Percentiles rank a stretch among this genome's conserved stretches.
These are phyloP conservation scores for Hypanus sabinus DNA, from an alignment of 2,113 vertebrate species.

Conservation along the genomic window DNA sequence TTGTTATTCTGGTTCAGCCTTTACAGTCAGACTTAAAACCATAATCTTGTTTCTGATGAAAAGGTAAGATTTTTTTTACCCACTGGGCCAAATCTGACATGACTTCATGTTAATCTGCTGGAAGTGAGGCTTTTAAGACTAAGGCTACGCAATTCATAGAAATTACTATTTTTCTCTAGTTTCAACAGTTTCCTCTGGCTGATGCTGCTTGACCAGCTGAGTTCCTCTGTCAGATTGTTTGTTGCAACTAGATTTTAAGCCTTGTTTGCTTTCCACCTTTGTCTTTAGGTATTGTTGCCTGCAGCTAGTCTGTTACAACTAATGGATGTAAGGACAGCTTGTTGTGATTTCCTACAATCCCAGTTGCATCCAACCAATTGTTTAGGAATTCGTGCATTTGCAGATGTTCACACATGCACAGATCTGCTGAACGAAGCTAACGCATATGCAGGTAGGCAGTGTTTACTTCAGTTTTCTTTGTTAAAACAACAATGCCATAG, in stretches of 20 bases:
- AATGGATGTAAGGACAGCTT: conserved; percentile 88
- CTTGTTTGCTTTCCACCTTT: conserved; percentile 26
- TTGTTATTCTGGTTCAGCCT: too few relatives aligned
- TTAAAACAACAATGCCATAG: background rate
- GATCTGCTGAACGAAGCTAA: conserved; percentile 83
- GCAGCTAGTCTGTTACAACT: conserved; percentile 86
- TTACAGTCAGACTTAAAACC: too few relatives aligned
- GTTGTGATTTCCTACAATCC: conserved; percentile 88
- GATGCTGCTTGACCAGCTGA: too few relatives aligned
- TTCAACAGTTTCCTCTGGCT: too few relatives aligned
- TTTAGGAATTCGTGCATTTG: conserved; percentile 87
- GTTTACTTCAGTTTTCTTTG: background rate
- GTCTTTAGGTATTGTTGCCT: conserved; percentile 76
- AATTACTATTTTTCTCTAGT: too few relatives aligned
- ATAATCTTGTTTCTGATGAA: too few relatives aligned
- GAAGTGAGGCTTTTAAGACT: background rate
- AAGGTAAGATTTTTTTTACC: too few relatives aligned
- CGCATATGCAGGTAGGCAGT: conserved; percentile 76
- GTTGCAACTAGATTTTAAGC: background rate
- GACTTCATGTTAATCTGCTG: background rate
- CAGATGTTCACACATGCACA: conserved; percentile 84
- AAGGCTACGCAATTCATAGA: background rate
- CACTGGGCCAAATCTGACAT: background rate
- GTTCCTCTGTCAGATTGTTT: too few relatives aligned
- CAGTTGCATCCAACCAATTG: conserved; percentile 93